Base-by-base conservation (phyloP, 1,140 invertebrate genomes). In the Drosophila novamexicana region DNA sequence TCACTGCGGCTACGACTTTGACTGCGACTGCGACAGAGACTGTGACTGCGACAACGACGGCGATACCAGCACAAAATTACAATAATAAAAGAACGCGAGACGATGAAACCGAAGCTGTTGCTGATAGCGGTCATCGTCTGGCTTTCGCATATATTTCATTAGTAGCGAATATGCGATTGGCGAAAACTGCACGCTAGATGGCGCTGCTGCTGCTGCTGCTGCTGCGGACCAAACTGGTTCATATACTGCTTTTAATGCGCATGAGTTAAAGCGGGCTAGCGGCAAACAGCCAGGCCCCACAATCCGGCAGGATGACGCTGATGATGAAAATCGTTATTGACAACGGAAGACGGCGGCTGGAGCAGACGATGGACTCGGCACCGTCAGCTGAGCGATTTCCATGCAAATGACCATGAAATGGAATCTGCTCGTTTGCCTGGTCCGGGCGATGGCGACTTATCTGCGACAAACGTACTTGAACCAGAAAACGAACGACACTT, bases 261-360 rank as follows among this genome's bases (percentile, higher is more conserved):
- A 29, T 12, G 64, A 14, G 36, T 16, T 37, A 54, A 12, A 50
- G 39, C 39, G 6, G 34, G 29, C 37, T 45, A 49, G 12, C 52
- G 16, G n/a, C 10, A n/a, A 44, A 12, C 22, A 29, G 22, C 10
- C 39, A 56, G 40, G 36, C 68, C 54, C 52, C 49, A 62, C 73
- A 62, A 65, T 63, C 77, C 66, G 59, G 59, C 74, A 81, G 78
- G 74, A 81, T 75, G 81, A 81, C 80, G 80, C 62, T 50, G 74
- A 79, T 79, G 84, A 89, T 89, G 84, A 63, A 89, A 89, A 89
- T 89, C 85, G 84, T 89, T 89, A 89, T 89, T 89, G 84, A 89
- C 84, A 89, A 89, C 84, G 84, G 84, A 89, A 89, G 84, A 89
- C 80, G 77, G 63, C 49, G 66, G 16, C 40, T 37, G 45, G 45